These are phyloP conservation scores for Bolinopsis microptera DNA, from an alignment of 37 sponge, comb jelly and placozoan genomes.

Conservation along the genomic window DNA sequence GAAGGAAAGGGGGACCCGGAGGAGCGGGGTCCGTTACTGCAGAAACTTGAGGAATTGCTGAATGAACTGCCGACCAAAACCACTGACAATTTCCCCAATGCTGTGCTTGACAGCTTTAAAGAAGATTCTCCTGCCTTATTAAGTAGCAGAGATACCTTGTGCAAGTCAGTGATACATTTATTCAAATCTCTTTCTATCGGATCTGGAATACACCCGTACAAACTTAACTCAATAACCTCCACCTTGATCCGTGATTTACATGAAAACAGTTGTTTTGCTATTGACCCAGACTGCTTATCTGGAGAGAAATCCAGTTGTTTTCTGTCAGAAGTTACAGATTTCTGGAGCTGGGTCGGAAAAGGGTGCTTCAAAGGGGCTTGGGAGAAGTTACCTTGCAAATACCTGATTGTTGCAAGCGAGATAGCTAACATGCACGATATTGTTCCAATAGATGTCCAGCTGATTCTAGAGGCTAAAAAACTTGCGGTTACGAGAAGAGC, in stretches of 20 bases:
- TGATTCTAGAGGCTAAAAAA: neutral
- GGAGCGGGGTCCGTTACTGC: neutral
- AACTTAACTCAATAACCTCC: neutral
- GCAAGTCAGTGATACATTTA: neutral
- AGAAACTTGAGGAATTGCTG: neutral
- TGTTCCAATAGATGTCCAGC: neutral
- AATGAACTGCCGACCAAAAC: neutral
- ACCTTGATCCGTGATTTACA: neutral
- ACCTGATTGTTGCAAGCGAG: neutral
- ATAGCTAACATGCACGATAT: neutral
- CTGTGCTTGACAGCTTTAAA: neutral
- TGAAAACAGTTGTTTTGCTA: neutral
- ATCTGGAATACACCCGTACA: neutral
- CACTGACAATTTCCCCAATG: neutral
- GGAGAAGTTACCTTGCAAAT: neutral
- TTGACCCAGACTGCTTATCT: neutral
- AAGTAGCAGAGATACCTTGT: neutral
- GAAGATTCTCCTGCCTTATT: neutral
- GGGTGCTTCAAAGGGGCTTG: neutral
- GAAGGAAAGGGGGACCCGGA: neutral
- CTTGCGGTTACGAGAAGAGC: no score
- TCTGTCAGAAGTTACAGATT: neutral
- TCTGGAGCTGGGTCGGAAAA: constrained; percentile 7
- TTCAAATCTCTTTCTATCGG: neutral
- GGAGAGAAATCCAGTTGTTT: neutral